These are phyloP conservation scores for Hemaris fuciformis DNA, from an alignment of 2,888 invertebrate species.

Conservation along the genomic window DNA sequence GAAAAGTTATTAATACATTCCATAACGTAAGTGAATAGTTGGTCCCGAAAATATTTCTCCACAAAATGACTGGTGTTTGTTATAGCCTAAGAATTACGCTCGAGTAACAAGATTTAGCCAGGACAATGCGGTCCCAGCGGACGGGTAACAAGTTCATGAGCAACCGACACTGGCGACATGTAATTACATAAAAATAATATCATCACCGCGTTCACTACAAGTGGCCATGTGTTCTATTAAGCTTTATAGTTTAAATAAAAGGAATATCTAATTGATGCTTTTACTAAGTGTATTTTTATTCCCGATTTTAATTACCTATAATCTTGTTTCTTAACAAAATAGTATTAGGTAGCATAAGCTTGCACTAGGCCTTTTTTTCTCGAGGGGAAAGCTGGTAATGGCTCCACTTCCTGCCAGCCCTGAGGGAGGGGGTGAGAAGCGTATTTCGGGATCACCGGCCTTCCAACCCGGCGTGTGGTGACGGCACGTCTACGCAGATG, in stretches of 20 bases:
- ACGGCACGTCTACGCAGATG: too few relatives aligned
- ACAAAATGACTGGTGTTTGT: neutral
- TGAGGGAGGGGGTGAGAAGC: too few relatives aligned
- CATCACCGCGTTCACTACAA: conserved; percentile 18
- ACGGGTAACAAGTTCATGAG: conserved; percentile 1
- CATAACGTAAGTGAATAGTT: too few relatives aligned
- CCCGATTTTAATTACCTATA: neutral
- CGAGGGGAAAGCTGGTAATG: too few relatives aligned
- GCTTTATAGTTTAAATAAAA: neutral
- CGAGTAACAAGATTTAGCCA: neutral
- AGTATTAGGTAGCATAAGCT: too few relatives aligned
- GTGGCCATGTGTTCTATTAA: neutral
- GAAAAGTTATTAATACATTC: too few relatives aligned
- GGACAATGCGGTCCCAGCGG: neutral
- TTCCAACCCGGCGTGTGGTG: too few relatives aligned
- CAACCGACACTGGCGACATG: conserved; percentile 15
- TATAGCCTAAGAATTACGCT: neutral
- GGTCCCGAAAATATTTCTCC: neutral
- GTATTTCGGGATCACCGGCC: too few relatives aligned
- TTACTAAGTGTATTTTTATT: neutral
- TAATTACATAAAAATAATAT: conserved; percentile 32
- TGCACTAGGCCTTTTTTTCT: too few relatives aligned
- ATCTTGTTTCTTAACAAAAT: too few relatives aligned
- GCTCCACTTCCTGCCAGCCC: too few relatives aligned
- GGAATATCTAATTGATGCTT: neutral